phyloP scores from a whole-genome alignment of 2,797 vertebrate genomes.

The Anabacerthia variegaticeps region DNA sequence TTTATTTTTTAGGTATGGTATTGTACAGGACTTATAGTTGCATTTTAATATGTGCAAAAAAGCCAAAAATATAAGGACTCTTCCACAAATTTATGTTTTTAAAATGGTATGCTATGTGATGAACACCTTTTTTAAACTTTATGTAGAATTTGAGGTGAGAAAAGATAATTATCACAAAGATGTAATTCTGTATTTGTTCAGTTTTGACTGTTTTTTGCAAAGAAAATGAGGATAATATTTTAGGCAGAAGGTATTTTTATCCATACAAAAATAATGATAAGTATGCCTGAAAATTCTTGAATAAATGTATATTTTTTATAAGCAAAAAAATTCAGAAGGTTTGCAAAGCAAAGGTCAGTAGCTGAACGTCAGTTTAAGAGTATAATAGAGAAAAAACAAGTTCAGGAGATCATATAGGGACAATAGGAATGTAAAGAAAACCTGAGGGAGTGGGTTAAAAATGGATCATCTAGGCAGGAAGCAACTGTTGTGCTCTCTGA shows the following conservation, averaged over 20 bases:
- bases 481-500: background rate
- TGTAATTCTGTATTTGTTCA: background rate
- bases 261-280: background rate
- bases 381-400: background rate
- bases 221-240: background rate
- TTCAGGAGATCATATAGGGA: background rate
- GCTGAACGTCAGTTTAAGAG: background rate
- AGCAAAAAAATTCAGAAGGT: background rate
- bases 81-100: background rate
- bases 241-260: background rate
- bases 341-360: background rate
- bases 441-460: background rate
- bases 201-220: background rate
- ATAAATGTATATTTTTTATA: background rate
- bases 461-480: background rate
- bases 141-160: background rate
- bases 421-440: constrained; percentile 5
- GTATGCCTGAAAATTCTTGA: background rate
- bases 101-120: background rate
- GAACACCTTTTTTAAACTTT: background rate
- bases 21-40: background rate
- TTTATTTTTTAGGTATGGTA: background rate
- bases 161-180: background rate
- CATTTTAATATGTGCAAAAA: background rate
- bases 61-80: background rate